Evolutionary conservation across 2,113 vertebrate genomes (phyloP), one percentile per base, ranked within the genome.

Genomic region (Epinephelus lanceolatus): DNA sequence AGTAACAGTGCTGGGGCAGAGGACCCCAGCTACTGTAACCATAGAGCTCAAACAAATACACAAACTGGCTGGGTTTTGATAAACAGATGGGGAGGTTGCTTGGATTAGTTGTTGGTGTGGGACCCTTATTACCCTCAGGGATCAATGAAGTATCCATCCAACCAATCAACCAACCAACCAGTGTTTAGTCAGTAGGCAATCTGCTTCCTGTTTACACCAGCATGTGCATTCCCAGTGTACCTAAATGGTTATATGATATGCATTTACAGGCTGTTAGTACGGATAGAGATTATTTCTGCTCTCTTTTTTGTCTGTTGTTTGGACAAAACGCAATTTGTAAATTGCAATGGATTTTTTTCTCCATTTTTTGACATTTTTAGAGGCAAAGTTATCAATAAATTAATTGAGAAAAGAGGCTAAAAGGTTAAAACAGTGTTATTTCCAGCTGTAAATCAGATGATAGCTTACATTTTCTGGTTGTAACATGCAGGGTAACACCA

Each of bases 21-120:
- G 8, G 59, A 56, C 10, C 53, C 52, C 37, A 68, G 76, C 42
- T 51, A 60, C 19, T 47, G 18, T 30, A 51, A 19, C 63, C 63
- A 53, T 70, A 62, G 60, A 59, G 30, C 40, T 51, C 30, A 59
- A 73, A 67, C 62, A 40, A 33, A 78, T 42, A 27, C 21, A 60
- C n/a, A 49, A 67, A 59, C 37, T 18, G 23, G 12, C 23, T 19
- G 21, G 53, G 57, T 53, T 72, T 11, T 33, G 59, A 63, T 40
- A 40, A 71, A 56, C 6, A 23, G 5, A 1, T 8, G 18, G 13
- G 42, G 15, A 18, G 55, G 23, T 45, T 57, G 9, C 33, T 25
- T 42, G 12, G 45, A 30, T 51, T 68, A 7, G 53, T 56, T 45
- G 37, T 59, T 19, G 14, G 4, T 56, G 33, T 3, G 2, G 30